These are phyloP conservation scores for Catharus minimus DNA, from an alignment of 2,113 vertebrate genomes.

Conservation along the genomic window DNA sequence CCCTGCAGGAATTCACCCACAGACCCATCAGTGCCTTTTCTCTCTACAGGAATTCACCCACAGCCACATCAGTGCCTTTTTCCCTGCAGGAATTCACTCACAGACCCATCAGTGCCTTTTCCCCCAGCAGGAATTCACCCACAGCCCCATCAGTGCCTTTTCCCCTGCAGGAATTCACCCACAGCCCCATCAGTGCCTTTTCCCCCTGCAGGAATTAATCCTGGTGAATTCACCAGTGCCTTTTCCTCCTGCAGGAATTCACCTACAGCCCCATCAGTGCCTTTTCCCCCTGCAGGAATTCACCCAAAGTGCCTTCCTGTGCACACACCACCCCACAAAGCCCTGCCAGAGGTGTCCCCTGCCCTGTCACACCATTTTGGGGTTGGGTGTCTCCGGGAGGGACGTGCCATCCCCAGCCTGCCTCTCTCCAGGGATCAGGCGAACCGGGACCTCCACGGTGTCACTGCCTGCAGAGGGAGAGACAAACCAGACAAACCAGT, in stretches of 20 bases:
- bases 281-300: neutral
- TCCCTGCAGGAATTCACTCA: no score
- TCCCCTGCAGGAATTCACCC: no score
- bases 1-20: no score
- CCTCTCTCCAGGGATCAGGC: conserved; percentile 90
- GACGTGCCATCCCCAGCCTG: conserved; percentile 97
- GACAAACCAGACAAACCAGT: neutral
- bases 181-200: no score
- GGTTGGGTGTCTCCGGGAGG: conserved; percentile 94
- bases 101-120: no score
- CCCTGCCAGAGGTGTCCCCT: neutral
- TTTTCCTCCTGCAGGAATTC: neutral
- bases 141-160: no score
- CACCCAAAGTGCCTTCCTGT: neutral
- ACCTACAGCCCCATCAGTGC: neutral
- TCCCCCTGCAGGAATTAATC: no score
- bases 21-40: no score
- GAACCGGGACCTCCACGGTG: conserved; percentile 79
- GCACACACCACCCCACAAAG: neutral
- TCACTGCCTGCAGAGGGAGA: conserved; percentile 70
- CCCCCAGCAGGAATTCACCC: no score
- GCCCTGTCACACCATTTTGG: conserved; percentile 82
- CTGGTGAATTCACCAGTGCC: no score
- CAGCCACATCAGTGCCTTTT: no score
- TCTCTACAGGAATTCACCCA: no score